These are phyloP conservation scores for Lagria hirta DNA, from an alignment of 2,888 invertebrate species.

Conservation along the genomic window DNA sequence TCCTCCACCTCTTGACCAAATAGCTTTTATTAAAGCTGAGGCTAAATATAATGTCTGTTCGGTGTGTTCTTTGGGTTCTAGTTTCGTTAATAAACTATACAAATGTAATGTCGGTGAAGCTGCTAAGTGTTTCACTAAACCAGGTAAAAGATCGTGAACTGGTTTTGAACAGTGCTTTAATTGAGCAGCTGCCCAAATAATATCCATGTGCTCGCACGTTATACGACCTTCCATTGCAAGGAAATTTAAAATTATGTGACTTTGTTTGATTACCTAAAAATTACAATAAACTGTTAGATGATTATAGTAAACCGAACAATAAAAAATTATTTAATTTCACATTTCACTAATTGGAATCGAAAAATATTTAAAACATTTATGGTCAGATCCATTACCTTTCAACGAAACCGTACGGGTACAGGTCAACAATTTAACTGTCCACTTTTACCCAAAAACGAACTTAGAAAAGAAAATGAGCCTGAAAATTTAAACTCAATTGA, in stretches of 20 bases:
- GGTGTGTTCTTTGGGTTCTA: conserved; percentile 90
- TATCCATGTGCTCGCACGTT: conserved; percentile 85
- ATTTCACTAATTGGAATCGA: too few relatives aligned
- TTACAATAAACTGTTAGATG: too few relatives aligned
- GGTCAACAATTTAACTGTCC: too few relatives aligned
- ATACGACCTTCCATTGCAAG: conserved; percentile 90
- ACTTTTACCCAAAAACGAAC: too few relatives aligned
- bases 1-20: conserved; percentile 79
- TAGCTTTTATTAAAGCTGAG: conserved; percentile 85
- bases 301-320: too few relatives aligned
- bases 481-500: too few relatives aligned
- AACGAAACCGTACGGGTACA: too few relatives aligned
- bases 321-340: too few relatives aligned
- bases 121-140: conserved; percentile 86
- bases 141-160: conserved; percentile 86
- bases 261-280: conserved; percentile 84
- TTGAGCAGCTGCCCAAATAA: conserved; percentile 94
- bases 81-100: conserved; percentile 79
- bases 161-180: conserved; percentile 93
- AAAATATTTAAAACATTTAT: too few relatives aligned
- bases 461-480: too few relatives aligned
- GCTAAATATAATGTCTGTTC: conserved; percentile 90
- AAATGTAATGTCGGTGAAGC: conserved; percentile 86
- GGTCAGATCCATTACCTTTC: too few relatives aligned
- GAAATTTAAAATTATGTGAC: conserved; percentile 90